A percentile compares a stretch with the other conserved stretches of the same genome.
phyloP scores from a whole-genome alignment of 2,797 vertebrate genomes.

The Manis pentadactyla region DNA sequence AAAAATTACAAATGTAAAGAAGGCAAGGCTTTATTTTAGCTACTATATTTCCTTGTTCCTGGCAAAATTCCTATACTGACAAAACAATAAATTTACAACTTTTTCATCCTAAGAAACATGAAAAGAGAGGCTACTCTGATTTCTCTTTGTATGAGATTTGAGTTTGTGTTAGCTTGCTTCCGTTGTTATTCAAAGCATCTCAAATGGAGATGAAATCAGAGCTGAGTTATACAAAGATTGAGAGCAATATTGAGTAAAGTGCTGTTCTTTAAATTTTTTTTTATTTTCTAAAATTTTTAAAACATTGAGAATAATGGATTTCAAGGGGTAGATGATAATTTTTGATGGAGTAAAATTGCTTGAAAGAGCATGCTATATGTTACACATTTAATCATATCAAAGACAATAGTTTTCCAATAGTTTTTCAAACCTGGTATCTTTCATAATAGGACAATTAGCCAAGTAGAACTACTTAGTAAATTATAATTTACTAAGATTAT shows the following conservation, averaged over 20 bases:
- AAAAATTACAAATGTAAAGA: constrained; percentile 8
- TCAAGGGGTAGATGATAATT: neutral
- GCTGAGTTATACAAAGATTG: neutral
- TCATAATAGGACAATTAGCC: neutral
- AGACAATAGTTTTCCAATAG: neutral
- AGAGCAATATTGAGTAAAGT: neutral
- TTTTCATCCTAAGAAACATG: constrained; percentile 8
- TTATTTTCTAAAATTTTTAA: constrained; percentile 16
- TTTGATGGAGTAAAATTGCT: neutral
- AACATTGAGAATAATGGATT: neutral
- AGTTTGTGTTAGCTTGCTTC: constrained; percentile 29
- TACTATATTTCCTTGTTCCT: neutral
- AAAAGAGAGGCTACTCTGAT: neutral
- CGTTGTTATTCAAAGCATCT: neutral
- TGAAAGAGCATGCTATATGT: constrained; percentile 3
- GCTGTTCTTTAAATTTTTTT: neutral
- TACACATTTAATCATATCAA: constrained; percentile 48
- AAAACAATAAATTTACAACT: neutral
- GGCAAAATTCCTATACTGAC: neutral
- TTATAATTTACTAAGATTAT: constrained; percentile 44
- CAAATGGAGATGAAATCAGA: neutral
- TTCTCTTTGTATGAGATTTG: neutral
- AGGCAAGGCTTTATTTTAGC: neutral
- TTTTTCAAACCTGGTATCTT: constrained; percentile 27
- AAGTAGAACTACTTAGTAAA: neutral